Evolutionary conservation across 1,140 invertebrate species (phyloP), one percentile per base, ranked within the genome.

Genomic region (Parapsyche elsis): DNA sequence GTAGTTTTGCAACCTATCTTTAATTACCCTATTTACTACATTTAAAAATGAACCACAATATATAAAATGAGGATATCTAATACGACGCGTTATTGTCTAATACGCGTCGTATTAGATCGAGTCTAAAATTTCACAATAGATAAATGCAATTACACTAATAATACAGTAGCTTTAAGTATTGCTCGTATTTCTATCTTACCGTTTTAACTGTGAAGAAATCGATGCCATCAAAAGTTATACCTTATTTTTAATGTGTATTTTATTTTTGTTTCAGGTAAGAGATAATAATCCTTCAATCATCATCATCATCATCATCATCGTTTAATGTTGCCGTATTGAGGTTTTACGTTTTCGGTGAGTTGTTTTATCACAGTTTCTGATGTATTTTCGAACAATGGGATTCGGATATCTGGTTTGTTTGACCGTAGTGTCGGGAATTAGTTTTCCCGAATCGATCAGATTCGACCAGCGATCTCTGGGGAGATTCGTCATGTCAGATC

Each of bases 251-350:
- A 67, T 21, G 1, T 21, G 5, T 67, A 67, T 67, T 67, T 67
- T 67, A 23, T 67, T 57, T 57, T 67, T 67, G 61, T 67, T 67
- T 67, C 61, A 67, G 61, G 61, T 67, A 67, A 67, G 24, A 1
- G 19, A 23, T 21, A 4, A 67, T 67, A 21, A 16, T 67, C 12
- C 12, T 67, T 67, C 61, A 1, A 67, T 67, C 24, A 23, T 7
- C 49, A 53, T 53, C 12, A 12, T 7, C 12, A 46, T 46, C 45
- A 12, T 12, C 5, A n/a, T n/a, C 45, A 5, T 5, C 45, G 12
- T 46, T 46, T 46, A 46, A 7, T 46, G 45, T 12, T 5, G 45
- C 45, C 12, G 45, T 53, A 14, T 12, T 38, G 2, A 7, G 1
- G 7, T 53, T 53, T 53, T 53, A 14, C 12, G 49, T 12, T 53